Conservation (phyloP, 2,797 vertebrate species). For the Silurus aristotelis region DNA sequence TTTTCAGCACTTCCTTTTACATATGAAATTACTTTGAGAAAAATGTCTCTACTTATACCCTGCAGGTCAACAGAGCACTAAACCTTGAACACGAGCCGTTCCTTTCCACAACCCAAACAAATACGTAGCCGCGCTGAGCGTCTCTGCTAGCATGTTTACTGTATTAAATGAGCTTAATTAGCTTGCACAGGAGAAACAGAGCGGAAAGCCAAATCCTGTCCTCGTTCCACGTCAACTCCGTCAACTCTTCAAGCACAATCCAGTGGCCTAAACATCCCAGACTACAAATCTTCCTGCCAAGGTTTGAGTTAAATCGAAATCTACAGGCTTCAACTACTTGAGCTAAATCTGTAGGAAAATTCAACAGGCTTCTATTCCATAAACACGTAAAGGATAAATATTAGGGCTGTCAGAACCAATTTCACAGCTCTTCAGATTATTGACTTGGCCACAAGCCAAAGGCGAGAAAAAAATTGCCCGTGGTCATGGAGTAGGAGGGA, state of each 20-base stretch:
- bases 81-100: slow-evolving; percentile 5
- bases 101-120: neutral
- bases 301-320: slow-evolving; percentile 18
- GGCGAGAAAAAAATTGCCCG: neutral
- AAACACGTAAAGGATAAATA: slow-evolving; percentile 33
- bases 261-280: slow-evolving; percentile 18
- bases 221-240: slow-evolving; percentile 41
- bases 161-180: slow-evolving; percentile 46
- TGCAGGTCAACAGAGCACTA: neutral
- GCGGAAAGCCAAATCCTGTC: slow-evolving; percentile 31
- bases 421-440: neutral
- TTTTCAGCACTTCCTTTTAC: slow-evolving; percentile 1
- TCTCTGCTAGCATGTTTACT: slow-evolving; percentile 42
- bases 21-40: neutral
- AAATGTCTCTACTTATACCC: neutral
- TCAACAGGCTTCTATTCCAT: slow-evolving; percentile 25
- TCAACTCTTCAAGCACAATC: slow-evolving; percentile 22
- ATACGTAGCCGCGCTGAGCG: slow-evolving; percentile 24
- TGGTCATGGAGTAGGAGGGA: neutral
- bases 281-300: slow-evolving; percentile 12
- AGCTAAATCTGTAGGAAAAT: slow-evolving; percentile 22
- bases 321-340: slow-evolving; percentile 25
- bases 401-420: slow-evolving; percentile 25
- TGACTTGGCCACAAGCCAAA: slow-evolving; percentile 8
- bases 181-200: slow-evolving; percentile 24